Percentiles rank a stretch among this genome's conserved stretches.
These are phyloP conservation scores for Hirudo medicinalis DNA, from an alignment of 1,140 invertebrate genomes.

Conservation along the genomic window DNA sequence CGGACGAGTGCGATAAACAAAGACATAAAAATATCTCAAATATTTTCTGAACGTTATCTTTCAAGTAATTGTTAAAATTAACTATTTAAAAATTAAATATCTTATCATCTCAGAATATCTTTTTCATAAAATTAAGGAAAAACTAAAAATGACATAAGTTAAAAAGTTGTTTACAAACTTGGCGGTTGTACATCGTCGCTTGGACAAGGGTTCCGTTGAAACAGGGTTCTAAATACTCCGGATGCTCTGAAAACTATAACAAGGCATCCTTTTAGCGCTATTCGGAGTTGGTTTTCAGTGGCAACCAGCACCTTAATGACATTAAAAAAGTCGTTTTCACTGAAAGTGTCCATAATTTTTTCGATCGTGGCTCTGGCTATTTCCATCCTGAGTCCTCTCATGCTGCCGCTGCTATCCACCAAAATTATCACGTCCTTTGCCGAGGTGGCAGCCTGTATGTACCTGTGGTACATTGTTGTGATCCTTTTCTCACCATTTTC, in stretches of 20 bases:
- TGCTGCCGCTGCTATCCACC: constrained; percentile 88
- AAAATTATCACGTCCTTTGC: constrained; percentile 94
- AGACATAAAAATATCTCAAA: neutral
- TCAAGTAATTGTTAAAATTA: too few relatives aligned
- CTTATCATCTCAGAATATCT: too few relatives aligned
- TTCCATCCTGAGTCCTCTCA: constrained; percentile 80
- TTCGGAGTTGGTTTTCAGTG: too few relatives aligned
- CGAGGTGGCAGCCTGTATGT: constrained; percentile 89
- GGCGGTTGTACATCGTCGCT: constrained; percentile 73
- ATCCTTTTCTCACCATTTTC: neutral
- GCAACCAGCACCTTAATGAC: constrained; percentile 52
- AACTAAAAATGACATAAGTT: too few relatives aligned
- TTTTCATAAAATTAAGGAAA: too few relatives aligned
- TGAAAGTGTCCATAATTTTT: constrained; percentile 82
- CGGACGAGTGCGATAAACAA: neutral
- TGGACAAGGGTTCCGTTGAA: constrained; percentile 68
- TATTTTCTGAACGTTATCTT: too few relatives aligned
- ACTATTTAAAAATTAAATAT: too few relatives aligned
- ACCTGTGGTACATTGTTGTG: constrained; percentile 42
- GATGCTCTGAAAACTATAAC: constrained; percentile 37
- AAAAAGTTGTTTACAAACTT: constrained; percentile 43
- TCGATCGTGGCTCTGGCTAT: constrained; percentile 82
- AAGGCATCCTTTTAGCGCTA: neutral
- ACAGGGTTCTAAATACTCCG: constrained; percentile 48
- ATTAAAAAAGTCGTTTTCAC: constrained; percentile 93